Evolutionary conservation across 1,140 invertebrate species (phyloP), one percentile per base, ranked within the genome.

Genomic region (Caerostris extrusa): DNA sequence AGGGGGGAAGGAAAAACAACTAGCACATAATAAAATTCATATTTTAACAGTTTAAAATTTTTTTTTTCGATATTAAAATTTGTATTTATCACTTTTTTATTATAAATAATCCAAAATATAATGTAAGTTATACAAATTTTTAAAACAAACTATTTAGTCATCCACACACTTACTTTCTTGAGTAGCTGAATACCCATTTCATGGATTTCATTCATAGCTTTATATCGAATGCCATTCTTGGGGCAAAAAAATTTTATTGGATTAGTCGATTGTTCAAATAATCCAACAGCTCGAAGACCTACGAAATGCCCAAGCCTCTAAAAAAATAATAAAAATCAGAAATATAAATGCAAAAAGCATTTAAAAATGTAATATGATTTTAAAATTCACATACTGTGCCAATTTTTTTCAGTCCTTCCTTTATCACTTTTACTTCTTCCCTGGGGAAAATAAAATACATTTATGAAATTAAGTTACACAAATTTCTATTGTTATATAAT

Each of bases 161-260:
- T n/a, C n/a, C n/a, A n/a, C n/a, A n/a, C 12, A 55, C 91, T 94
- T 56, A 95, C 94, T 82, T 95, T 94, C 83, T 88, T 98, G 0
- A 98, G 98, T 0, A 99, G 96, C 96, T 99, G 99, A 50, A 97
- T 96, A 7, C 99, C 96, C 3, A 99, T 96, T 96, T 99, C 99
- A 19, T 98, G 96, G 58, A 99, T 98, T 96, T 99, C 99, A 14
- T 97, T 96, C 69, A 99, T 97, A 3, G 98, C 99, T 96, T 99
- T 99, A 57, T 97, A 97, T 64, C 98, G 96, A 1, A 99, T 95
- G 3, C 98, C 98, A 95, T 98, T 97, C 94, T 97, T 96, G 5
- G 96, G 95, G 95, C 98, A n/a, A n/a, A n/a, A 99, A 95, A 98
- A 99, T 55, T 97, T 95, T 7, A 97, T 95, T 50, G 95, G 98